Base-by-base conservation (phyloP, 2,113 vertebrate genomes). In the Hypocryptadius cinnamomeus region DNA sequence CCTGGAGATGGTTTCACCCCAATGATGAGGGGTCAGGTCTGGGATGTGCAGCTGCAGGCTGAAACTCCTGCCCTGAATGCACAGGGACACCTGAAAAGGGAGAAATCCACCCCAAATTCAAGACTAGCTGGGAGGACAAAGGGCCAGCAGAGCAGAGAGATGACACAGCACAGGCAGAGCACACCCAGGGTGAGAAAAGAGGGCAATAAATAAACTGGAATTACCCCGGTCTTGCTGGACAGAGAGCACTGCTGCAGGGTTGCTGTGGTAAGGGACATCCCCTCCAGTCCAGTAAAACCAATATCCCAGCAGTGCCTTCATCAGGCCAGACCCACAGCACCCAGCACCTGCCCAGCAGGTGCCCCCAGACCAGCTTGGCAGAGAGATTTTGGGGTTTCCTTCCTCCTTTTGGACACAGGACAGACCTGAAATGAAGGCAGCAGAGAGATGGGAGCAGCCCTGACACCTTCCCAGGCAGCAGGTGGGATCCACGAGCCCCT, bases 1-100 rank as follows among this genome's bases (percentile, higher is more conserved):
- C 16, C 3, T 4, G 31, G 25, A 40, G 39, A 1, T 23, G 74
- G 28, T 39, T 23, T 20, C 47, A 33, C 17, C 66, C 40, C 50
- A 0, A n/a, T n/a, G n/a, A n/a, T n/a, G 0, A 0, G 0, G 2
- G 28, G 8, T 12, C 44, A 6, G 39, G 25, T 2, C 15, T 18
- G 60, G 42, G 45, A 47, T 11, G 50, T 23, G 65, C 59, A 77
- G 63, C 80, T 82, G 51, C 28, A 31, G 50, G 30, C n/a, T 54
- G 44, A 10, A 68, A 68, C 22, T 18, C 18, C 9, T 6, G n/a
- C 8, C 20, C 4, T 6, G 53, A 47, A 37, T 7, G 8, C 9
- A 5, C 10, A 3, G 30, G 9, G 40, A 37, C 2, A 23, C 6
- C 60, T 22, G 25, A 10, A 81, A 90, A 79, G 31, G 44, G 47